phyloP scores from a whole-genome alignment of 2,888 invertebrate species.

The Drosophila trichaetosa region DNA sequence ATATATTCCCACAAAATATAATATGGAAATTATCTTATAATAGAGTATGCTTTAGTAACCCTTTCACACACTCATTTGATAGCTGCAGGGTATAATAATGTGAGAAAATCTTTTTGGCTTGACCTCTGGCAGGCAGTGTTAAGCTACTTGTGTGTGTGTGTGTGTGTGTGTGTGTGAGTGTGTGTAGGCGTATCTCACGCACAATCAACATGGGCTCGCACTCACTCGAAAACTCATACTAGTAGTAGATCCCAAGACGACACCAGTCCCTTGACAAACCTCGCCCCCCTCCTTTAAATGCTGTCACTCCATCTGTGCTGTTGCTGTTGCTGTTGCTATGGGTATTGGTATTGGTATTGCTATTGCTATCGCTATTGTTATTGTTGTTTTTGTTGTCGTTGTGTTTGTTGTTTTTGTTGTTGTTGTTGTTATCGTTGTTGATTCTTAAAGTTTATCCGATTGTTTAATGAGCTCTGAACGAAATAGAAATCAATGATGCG shows the following conservation, averaged over 20 bases:
- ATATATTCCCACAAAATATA: background rate
- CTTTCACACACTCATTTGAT: background rate
- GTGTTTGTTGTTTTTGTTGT: slow-evolving; percentile 5
- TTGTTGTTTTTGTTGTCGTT: background rate
- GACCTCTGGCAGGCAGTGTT: slow-evolving; percentile 23
- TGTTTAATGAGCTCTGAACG: slow-evolving; percentile 73
- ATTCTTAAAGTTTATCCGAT: slow-evolving; percentile 71
- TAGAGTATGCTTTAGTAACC: background rate
- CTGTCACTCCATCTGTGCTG: slow-evolving; percentile 56
- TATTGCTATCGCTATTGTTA: slow-evolving; percentile 24
- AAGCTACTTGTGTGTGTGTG: background rate
- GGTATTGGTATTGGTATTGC: slow-evolving; percentile 9
- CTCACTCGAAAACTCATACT: slow-evolving; percentile 2
- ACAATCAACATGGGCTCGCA: slow-evolving; percentile 50
- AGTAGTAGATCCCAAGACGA: slow-evolving; percentile 25
- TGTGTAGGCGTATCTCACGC: slow-evolving; percentile 45
- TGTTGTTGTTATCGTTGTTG: slow-evolving; percentile 34
- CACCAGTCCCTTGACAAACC: background rate
- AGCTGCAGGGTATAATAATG: slow-evolving; percentile 22
- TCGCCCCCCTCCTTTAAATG: slow-evolving; percentile 9
- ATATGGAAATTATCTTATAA: background rate
- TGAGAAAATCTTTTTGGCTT: slow-evolving; percentile 23
- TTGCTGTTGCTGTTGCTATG: slow-evolving; percentile 13
- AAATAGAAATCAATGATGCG: slow-evolving; percentile 74
- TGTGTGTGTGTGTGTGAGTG: slow-evolving; percentile 10